Evolutionary conservation across 2,888 invertebrate genomes (phyloP), one percentile per base, ranked within the genome.

Genomic region (Macrosoma leucophasiata): DNA sequence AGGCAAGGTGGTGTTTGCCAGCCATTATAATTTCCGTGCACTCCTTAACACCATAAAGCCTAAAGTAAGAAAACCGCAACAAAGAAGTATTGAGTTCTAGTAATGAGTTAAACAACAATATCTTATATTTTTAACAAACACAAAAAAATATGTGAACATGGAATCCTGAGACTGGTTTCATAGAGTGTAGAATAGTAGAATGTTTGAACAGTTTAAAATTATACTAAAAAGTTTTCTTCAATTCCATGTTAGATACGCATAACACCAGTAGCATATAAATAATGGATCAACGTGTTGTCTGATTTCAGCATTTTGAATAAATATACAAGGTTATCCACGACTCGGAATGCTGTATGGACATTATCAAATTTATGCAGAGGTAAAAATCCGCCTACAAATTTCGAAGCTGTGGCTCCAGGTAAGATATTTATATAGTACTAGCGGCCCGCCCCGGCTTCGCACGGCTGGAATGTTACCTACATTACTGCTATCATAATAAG

Each of bases 281-380:
- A n/a, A n/a, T n/a, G 13, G 20, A 5, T 7, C 21, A 13, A 5
- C 3, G 2, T 13, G n/a, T 15, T 23, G 29, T 30, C 47, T 33
- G 33, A 43, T 78, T 84, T 33, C 73, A 95, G 96, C 62, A 88
- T 97, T 41, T 77, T 97, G 52, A 91, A 92, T 56, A 94, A 92
- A 76, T 89, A 91, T 37, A 89, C 89, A 30, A 89, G 93, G 48
- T 76, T 96, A 50, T 92, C 95, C 8, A 95, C 97, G 95, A 94
- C 92, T 13, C 89, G 97, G 47, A 98, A 98, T 81, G 96, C 95
- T n/a, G 97, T 97, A 1, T 99, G 98, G 98, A 95, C 97, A 24
- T 84, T 98, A 41, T 98, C 98, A 24, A 99, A 99, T 84, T 86
- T 99, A 48, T 98, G 98, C 70, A 90, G 98, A 61, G 98, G 98